Conservation (phyloP, 2,113 vertebrate genomes). For the Agapornis roseicollis region DNA sequence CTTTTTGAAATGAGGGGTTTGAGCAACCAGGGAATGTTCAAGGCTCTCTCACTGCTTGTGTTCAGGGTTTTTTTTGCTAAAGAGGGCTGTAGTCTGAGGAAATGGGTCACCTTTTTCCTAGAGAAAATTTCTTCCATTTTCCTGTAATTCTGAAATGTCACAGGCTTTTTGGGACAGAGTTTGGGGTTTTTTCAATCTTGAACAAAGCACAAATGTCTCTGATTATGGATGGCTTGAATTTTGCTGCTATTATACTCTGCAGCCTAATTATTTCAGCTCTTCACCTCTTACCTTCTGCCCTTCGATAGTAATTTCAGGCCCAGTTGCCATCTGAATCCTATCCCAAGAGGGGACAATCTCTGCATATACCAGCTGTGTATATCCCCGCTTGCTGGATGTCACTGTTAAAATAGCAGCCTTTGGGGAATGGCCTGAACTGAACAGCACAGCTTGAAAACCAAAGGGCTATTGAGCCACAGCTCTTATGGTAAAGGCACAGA, state of each 20-base stretch:
- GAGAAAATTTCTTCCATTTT: conserved; percentile 54
- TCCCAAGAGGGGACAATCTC: background rate
- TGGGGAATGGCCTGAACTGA: background rate
- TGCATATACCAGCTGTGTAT: background rate
- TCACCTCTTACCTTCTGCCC: background rate
- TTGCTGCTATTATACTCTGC: background rate
- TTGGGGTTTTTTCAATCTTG: background rate
- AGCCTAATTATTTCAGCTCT: background rate
- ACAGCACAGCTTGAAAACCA: background rate
- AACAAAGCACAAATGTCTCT: conserved; percentile 6
- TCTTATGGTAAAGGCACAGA: background rate
- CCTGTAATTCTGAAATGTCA: conserved; percentile 34
- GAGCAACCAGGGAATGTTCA: conserved; percentile 47
- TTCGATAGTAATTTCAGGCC: background rate
- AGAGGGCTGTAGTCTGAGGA: conserved; percentile 50
- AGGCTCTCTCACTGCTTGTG: conserved; percentile 30
- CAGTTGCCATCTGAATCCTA: background rate
- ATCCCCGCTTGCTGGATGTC: background rate
- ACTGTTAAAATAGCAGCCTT: background rate
- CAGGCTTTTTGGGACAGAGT: background rate
- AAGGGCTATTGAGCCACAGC: background rate
- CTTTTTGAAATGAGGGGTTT: conserved; percentile 52
- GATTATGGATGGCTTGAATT: conserved; percentile 3
- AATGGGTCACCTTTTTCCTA: conserved; percentile 66
- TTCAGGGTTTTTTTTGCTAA: background rate